phyloP scores from a whole-genome alignment of 2,888 invertebrate genomes.

The Drosophila affinis region DNA sequence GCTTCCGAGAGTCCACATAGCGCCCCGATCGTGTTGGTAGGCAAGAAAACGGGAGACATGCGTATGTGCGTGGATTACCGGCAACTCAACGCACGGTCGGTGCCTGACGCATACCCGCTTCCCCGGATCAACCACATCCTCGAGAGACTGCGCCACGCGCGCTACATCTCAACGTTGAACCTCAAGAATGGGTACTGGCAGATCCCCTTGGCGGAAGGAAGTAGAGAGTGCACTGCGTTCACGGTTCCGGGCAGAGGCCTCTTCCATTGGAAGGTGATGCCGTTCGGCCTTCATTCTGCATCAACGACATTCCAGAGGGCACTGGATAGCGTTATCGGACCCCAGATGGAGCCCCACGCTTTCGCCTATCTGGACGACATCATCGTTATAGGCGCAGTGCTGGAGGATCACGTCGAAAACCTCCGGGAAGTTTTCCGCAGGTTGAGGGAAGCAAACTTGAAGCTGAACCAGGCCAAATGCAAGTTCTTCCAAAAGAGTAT shows the following conservation, averaged over 20 bases:
- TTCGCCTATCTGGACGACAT: background rate
- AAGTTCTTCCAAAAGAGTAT: background rate
- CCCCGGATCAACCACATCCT: too few relatives aligned
- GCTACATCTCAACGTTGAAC: too few relatives aligned
- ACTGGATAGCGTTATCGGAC: background rate
- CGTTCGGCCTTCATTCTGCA: background rate
- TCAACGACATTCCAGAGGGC: background rate
- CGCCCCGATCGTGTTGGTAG: too few relatives aligned
- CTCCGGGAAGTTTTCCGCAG: background rate
- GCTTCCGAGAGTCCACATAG: too few relatives aligned
- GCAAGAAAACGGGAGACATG: too few relatives aligned
- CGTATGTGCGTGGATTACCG: too few relatives aligned
- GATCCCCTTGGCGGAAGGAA: too few relatives aligned
- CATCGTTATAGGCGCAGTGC: background rate
- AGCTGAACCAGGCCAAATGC: background rate
- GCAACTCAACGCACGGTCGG: too few relatives aligned
- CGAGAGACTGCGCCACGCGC: too few relatives aligned
- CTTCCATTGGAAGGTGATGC: background rate
- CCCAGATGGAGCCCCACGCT: background rate
- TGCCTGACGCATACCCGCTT: too few relatives aligned
- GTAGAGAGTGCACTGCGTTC: background rate
- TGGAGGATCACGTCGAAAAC: background rate
- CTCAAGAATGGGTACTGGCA: too few relatives aligned
- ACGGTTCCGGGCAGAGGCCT: background rate
- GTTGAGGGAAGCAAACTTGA: background rate